Conservation (phyloP, 2,113 vertebrate species). For the Otus sunia region DNA sequence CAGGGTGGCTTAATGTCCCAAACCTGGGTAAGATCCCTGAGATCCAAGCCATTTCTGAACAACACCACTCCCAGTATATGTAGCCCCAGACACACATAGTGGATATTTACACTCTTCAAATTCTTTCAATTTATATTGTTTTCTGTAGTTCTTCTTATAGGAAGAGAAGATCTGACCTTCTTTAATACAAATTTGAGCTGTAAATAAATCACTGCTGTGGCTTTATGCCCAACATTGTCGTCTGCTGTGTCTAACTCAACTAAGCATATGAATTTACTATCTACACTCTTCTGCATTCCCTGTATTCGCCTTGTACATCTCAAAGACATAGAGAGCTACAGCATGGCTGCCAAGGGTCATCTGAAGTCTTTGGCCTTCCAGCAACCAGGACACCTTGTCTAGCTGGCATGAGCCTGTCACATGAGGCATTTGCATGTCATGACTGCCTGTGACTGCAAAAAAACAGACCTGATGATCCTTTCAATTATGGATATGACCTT, state of each 20-base stretch:
- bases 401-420: background rate
- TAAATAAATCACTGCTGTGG: fast-evolving
- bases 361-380: background rate
- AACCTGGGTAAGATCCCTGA: background rate
- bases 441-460: background rate
- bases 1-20: background rate
- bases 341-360: background rate
- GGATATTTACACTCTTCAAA: background rate
- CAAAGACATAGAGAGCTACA: background rate
- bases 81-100: background rate
- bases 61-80: background rate
- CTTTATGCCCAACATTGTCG: background rate
- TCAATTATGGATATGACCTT: fast-evolving
- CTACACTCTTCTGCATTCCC: background rate
- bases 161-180: background rate
- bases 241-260: background rate
- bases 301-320: background rate
- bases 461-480: background rate
- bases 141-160: background rate
- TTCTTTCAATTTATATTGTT: background rate
- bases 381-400: background rate
- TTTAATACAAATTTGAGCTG: background rate
- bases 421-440: background rate
- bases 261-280: background rate
- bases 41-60: background rate